Percentiles rank a stretch among this genome's conserved stretches.
These are phyloP conservation scores for Cantharis flavilabris DNA, from an alignment of 2,888 invertebrate species.

Conservation along the genomic window DNA sequence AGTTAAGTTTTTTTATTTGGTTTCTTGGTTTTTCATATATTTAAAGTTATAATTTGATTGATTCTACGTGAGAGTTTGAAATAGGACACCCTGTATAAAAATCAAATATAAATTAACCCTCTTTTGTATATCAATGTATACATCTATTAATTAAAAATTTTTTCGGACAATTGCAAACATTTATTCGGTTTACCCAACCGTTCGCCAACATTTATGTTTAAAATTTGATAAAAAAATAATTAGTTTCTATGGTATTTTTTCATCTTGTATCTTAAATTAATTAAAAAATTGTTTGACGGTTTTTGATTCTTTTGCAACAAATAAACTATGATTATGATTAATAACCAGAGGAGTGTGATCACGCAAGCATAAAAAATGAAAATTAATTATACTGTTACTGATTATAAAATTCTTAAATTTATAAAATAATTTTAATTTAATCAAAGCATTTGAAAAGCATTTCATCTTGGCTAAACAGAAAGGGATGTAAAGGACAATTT, in stretches of 20 bases:
- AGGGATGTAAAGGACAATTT: neutral
- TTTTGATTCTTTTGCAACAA: neutral
- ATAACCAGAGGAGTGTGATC: neutral
- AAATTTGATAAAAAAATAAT: neutral
- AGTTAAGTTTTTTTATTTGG: too few relatives aligned
- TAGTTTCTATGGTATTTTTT: neutral
- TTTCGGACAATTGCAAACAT: neutral
- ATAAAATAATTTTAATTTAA: neutral
- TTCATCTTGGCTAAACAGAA: neutral
- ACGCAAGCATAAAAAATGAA: neutral
- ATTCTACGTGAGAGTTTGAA: too few relatives aligned
- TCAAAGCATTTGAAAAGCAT: neutral
- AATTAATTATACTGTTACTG: neutral
- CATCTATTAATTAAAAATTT: neutral
- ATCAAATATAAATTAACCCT: neutral
- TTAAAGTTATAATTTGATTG: too few relatives aligned
- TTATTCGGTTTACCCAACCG: neutral
- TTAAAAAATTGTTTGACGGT: neutral
- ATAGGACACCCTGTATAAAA: neutral
- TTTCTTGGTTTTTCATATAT: too few relatives aligned
- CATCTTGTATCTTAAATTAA: neutral
- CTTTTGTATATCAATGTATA: neutral
- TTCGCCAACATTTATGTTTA: too few relatives aligned
- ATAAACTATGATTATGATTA: neutral
- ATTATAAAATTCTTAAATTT: neutral